phyloP scores from a whole-genome alignment of 2,113 vertebrate species.

The Dascyllus trimaculatus region DNA sequence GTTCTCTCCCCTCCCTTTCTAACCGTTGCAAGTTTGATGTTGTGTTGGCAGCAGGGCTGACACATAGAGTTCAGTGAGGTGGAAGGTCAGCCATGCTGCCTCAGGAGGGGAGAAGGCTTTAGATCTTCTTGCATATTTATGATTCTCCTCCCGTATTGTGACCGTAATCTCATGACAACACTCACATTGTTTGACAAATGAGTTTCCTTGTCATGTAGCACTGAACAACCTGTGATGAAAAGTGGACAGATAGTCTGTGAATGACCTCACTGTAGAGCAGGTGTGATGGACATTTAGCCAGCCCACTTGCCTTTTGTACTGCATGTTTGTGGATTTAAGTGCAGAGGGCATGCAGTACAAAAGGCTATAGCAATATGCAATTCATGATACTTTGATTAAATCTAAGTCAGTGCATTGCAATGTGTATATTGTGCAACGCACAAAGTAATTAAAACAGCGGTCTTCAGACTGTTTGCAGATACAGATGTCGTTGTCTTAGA shows the following conservation, averaged over 20 bases:
- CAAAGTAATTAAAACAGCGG: slow-evolving; percentile 8
- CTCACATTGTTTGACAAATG: slow-evolving; percentile 71
- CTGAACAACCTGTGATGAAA: slow-evolving; percentile 38
- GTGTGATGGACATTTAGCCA: slow-evolving; percentile 49
- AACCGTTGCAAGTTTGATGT: slow-evolving; percentile 43
- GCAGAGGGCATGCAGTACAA: neutral
- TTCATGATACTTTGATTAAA: neutral
- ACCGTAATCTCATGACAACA: slow-evolving; percentile 50
- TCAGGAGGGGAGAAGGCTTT: slow-evolving; percentile 36
- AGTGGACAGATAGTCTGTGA: slow-evolving; percentile 27
- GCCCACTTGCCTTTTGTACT: slow-evolving; percentile 9
- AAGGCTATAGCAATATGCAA: neutral
- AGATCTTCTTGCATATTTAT: slow-evolving; percentile 64
- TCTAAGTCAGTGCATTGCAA: neutral
- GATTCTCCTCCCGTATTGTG: slow-evolving; percentile 64
- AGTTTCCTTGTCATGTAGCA: slow-evolving; percentile 50
- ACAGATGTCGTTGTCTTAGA: slow-evolving; percentile 24
- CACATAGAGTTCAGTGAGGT: slow-evolving; percentile 48
- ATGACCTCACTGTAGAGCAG: slow-evolving; percentile 57
- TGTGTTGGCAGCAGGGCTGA: slow-evolving; percentile 50
- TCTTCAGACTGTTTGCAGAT: neutral
- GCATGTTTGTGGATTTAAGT: neutral
- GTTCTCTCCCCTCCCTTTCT: slow-evolving; percentile 29
- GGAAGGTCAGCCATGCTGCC: slow-evolving; percentile 59
- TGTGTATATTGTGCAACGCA: neutral